Conservation (phyloP, 2,113 vertebrate species). For the Alectura lathami region DNA sequence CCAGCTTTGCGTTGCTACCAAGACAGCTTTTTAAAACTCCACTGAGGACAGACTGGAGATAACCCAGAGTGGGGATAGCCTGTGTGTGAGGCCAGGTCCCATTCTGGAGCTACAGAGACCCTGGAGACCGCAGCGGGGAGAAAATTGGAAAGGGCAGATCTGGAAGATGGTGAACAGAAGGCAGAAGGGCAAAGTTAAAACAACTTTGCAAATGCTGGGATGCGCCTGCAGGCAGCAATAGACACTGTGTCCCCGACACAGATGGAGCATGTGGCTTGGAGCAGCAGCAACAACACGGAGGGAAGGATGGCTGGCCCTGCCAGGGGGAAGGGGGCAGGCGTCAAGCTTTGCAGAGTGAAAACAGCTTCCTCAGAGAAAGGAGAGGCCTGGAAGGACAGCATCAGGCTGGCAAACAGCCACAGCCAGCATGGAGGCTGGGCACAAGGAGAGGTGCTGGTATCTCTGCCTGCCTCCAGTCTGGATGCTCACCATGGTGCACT, state of each 20-base stretch:
- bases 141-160: neutral
- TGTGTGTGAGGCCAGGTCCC: neutral
- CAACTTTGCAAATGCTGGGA: neutral
- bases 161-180: conserved; percentile 26
- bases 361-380: neutral
- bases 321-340: neutral
- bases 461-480: neutral
- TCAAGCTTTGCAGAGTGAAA: accelerated
- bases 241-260: neutral
- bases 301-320: neutral
- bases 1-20: neutral
- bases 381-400: neutral
- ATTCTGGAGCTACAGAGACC: neutral
- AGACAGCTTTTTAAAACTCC: neutral
- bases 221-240: conserved; percentile 5
- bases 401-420: neutral
- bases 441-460: neutral
- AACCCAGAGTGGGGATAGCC: neutral
- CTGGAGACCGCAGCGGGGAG: neutral
- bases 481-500: neutral
- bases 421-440: accelerated
- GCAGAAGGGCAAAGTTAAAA: conserved; percentile 46
- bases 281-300: accelerated
- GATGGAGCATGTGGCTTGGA: neutral
- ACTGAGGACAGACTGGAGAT: neutral